Conservation (phyloP, 2,888 invertebrate species). For the Conops quadrifasciatus region DNA sequence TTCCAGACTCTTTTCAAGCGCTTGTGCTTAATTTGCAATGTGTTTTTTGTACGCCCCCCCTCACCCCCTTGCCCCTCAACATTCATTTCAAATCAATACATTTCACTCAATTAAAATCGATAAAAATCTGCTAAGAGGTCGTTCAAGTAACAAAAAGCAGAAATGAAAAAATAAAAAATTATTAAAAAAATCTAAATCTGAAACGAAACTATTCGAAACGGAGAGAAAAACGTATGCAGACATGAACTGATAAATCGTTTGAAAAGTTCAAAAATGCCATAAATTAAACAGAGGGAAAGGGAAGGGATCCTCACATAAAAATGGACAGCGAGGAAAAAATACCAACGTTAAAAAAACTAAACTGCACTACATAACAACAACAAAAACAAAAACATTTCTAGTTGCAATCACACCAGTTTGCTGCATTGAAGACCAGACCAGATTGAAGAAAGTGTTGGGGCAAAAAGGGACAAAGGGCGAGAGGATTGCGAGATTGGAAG, state of each 20-base stretch:
- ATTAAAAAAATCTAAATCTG: neutral
- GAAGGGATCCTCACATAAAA: no score
- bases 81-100: neutral
- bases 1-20: no score
- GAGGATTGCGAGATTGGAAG: neutral
- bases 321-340: neutral
- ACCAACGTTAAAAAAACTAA: neutral
- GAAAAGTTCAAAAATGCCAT: slow-evolving; percentile 31
- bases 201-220: neutral
- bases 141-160: neutral
- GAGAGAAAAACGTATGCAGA: slow-evolving; percentile 5
- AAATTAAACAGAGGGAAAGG: slow-evolving; percentile 23
- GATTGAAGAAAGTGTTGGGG: neutral
- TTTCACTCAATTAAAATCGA: slow-evolving; percentile 22
- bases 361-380: neutral
- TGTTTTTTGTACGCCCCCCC: no score
- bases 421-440: neutral
- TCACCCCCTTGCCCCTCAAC: no score
- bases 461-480: neutral
- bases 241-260: slow-evolving; percentile 20
- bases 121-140: slow-evolving; percentile 11
- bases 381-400: neutral
- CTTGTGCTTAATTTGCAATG: no score
- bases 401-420: neutral
- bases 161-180: neutral